These are phyloP conservation scores for Tenthredo mesomela DNA, from an alignment of 2,888 invertebrate species.

Conservation along the genomic window DNA sequence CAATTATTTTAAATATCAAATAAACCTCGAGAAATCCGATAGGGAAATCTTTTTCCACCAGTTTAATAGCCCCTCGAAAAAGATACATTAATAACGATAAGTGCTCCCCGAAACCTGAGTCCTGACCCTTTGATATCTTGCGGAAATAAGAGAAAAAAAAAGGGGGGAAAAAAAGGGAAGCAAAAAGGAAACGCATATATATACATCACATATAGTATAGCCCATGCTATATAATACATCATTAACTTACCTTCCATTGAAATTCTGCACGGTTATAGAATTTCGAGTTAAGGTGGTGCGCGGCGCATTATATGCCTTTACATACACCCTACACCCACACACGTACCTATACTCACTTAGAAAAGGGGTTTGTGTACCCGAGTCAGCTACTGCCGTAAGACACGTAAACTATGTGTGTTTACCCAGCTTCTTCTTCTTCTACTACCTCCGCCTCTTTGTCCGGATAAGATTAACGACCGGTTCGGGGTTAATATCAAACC, in stretches of 20 bases:
- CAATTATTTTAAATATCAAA: not conserved
- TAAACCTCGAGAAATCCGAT: not conserved
- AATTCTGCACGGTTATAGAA: constrained; percentile 34
- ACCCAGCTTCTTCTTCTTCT: constrained; percentile 3
- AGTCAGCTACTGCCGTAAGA: not conserved
- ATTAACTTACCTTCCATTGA: constrained; percentile 33
- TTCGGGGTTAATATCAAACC: constrained; percentile 18
- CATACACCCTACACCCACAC: not conserved
- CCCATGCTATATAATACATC: not conserved
- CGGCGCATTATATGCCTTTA: constrained; percentile 9
- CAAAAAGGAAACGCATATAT: not conserved
- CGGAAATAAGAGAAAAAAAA: not conserved
- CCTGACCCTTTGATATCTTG: not conserved
- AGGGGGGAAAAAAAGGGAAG: too few species aligned
- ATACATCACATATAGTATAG: too few species aligned
- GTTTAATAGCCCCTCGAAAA: constrained; percentile 1
- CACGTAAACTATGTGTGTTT: constrained; percentile 33
- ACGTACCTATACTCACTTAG: not conserved
- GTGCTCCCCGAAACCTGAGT: not conserved
- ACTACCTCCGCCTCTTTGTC: constrained; percentile 17
- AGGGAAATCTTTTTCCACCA: not conserved
- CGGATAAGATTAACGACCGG: constrained; percentile 44
- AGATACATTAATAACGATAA: constrained; percentile 24
- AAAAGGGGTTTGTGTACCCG: not conserved
- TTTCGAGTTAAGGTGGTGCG: not conserved